Base-by-base conservation (phyloP, 2,113 vertebrate genomes). In the Ophiodon elongatus region DNA sequence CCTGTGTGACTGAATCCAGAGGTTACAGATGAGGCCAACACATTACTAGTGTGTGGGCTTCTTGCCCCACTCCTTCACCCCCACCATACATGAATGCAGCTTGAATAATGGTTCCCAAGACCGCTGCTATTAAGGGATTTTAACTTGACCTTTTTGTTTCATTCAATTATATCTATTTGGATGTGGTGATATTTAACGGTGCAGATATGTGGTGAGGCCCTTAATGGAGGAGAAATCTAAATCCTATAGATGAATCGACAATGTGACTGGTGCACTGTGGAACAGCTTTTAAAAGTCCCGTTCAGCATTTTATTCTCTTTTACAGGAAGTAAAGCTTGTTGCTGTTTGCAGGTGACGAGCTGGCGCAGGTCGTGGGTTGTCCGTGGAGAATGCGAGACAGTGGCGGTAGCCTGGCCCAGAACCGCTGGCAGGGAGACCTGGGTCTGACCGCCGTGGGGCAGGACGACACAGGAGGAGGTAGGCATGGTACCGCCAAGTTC, bases 351-450 rank as follows among this genome's bases (percentile, higher is more conserved):
- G 95, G 92, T 88, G 92, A 93, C 94, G 91, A 94, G 94, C 95
- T 96, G 96, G 95, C 96, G 95, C 95, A 96, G 91, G 94, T 96
- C 21, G 96, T 94, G 91, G 92, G 94, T 82, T 95, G 95, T 89
- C 88, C 94, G 94, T 96, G 95, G 95, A 96, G 94, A 84, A 96
- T 96, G 96, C 93, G 96, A 91, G 96, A 96, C 93, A 93, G 95
- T 89, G 95, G 96, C 68, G 91, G 94, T 82, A 96, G 95, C 92
- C 92, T 96, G 89, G 92, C 94, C 86, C 95, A 95, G 92, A 96
- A 95, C 90, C 93, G 93, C 93, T 96, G 96, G 96, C 95, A 96
- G 88, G 94, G 94, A 67, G 95, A 96, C 80, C 93, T 96, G 88
- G 94, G 95, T 69, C 91, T 95, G 90, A 94, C 93, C 21, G 90